Base-by-base conservation (phyloP, 2,797 vertebrate species). In the Molossus alvarezi region DNA sequence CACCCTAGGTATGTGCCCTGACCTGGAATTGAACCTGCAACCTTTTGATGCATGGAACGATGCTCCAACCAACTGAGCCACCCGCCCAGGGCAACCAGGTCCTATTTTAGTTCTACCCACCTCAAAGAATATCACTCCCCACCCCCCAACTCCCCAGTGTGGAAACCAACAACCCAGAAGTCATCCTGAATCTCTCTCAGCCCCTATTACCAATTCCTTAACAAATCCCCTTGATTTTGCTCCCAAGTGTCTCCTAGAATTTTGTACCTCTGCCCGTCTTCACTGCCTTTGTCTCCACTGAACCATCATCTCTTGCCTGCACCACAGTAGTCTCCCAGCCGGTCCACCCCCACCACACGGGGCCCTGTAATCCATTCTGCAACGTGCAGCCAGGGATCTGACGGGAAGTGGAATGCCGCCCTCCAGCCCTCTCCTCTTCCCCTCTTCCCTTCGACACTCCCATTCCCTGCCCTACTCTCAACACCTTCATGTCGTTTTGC, bases 261-360 rank as follows among this genome's bases (percentile, higher is more conserved):
- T 48, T 29, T 33, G n/a, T 4, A 3, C 23, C 37, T 55, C 33
- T 84, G 4, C 88, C 29, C 9, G 0, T 27, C 17, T 57, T 60
- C 41, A 65, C 3, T 5, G 29, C 29, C 9, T 1, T 17, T 1
- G 9, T 87, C 33, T 73, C 41, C 14, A 18, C 21, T 3, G 25
- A 58, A 25, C 11, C 13, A 33, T 17, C 51, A 5, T 57, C 53
- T 83, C 75, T 82, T 6, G 0, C 33, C 17, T 9, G n/a, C 51
- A 37, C 5, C 33, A 12, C 9, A 45, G 4, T 1, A 25, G 18
- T 1, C 5, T 11, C 0, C 6, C 9, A 3, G 2, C n/a, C 6
- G 65, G 9, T 12, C 77, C 9, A 17, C 14, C 37, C 23, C 11
- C 33, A 29, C 23, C 27, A 20, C 33, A 48, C 53, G 0, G 4